Base-by-base conservation (phyloP, 2,797 vertebrate genomes). In the Sebastes dallii region DNA sequence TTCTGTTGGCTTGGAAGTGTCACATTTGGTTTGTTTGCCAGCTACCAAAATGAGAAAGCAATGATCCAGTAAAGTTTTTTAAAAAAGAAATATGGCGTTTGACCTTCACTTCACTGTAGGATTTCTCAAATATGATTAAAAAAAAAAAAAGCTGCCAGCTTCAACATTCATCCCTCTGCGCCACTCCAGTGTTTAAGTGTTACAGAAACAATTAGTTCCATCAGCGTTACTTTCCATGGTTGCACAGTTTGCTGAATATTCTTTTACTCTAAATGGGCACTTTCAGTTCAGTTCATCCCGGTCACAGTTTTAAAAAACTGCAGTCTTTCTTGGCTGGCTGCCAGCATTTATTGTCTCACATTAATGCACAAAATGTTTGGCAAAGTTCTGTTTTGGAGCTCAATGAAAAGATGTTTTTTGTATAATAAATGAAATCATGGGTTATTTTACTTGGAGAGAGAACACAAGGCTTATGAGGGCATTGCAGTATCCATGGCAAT, bases 221-320 rank as follows among this genome's bases (percentile, higher is more conserved):
- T 72, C 55, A 54, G 14, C 4, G 16, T 32, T 29, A 16, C 29
- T 54, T 46, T 81, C 54, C 58, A 52, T 77, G 52, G 32, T 42
- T 2, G 16, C 7, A 52, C 66, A 64, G 27, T 77, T 82, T 59
- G 64, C 80, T 81, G 75, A 86, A 69, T 80, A 66, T 75, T 27
- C 6, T 80, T 80, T 61, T 46, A 16, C 22, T 61, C 29, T 16
- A 52, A 75, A 72, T 78, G 55, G 29, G 60, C 72, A 54, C 62
- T 42, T 78, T 36, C 22, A 65, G n/a, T 82, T 8, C 39, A 67
- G 3, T 62, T 72, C 27, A 32, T 27, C 25, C 4, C 25, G 4
- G 52, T 79, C 75, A 30, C 1, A 25, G 60, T 86, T 56, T 77
- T 56, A 25, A 25, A 25, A 24, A 24, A 24, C n/a, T 14, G 10